Percentiles rank a stretch among this genome's conserved stretches.
Conservation (phyloP, 1,140 invertebrate genomes). For the Achroia grisella region DNA sequence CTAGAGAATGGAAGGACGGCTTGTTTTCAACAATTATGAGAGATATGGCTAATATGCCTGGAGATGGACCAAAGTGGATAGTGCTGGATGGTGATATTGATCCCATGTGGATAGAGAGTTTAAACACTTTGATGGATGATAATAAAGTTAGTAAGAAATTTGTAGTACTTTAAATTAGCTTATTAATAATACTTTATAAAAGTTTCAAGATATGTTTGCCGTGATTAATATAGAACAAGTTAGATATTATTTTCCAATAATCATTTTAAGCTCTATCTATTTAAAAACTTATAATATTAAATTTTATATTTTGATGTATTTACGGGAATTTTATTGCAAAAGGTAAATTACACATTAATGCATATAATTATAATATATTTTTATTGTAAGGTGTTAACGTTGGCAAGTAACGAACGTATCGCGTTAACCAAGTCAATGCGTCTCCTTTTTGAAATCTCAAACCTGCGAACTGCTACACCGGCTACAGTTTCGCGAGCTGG, state of each 20-base stretch:
- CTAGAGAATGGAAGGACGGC: constrained; percentile 97
- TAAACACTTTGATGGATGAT: constrained; percentile 92
- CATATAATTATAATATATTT: not conserved
- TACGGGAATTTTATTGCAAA: no score
- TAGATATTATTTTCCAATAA: no score
- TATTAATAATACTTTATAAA: no score
- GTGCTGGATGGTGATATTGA: constrained; percentile 97
- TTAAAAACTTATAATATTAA: no score
- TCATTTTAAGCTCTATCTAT: no score
- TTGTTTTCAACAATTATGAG: constrained; percentile 94
- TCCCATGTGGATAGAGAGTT: constrained; percentile 97
- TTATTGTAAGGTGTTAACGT: constrained; percentile 81
- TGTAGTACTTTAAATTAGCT: no score
- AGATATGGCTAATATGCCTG: constrained; percentile 91
- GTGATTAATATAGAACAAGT: no score
- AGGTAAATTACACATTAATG: no score
- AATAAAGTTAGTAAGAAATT: constrained; percentile 76
- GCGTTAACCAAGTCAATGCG: constrained; percentile 93
- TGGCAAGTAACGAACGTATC: constrained; percentile 96
- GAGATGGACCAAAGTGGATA: constrained; percentile 95
- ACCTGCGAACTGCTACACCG: constrained; percentile 93
- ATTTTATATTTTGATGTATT: no score
- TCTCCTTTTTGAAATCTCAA: constrained; percentile 95
- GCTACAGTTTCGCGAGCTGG: constrained; percentile 96
- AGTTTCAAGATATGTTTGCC: no score